Base-by-base conservation (phyloP, 2,888 invertebrate genomes). In the Protophormia terraenovae region DNA sequence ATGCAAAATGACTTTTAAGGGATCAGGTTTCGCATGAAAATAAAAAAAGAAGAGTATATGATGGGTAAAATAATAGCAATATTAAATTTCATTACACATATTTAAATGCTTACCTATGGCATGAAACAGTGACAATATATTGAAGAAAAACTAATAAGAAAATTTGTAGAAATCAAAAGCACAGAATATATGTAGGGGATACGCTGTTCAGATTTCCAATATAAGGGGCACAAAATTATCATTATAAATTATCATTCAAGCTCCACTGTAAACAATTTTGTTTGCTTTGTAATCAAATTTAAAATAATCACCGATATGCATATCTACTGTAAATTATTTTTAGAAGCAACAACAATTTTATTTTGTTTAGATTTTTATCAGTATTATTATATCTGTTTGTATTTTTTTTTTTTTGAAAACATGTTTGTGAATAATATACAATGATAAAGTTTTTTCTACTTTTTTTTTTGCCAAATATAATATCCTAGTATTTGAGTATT, bases 51-150 rank as follows among this genome's bases (percentile, higher is more conserved):
- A 50, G 1, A 27, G 62, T 47, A 38, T 7, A 47, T 67, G 38
- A 14, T 35, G 12, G 8, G 10, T n/a, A 60, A 45, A 32, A 14
- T 67, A 73, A 79, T 41, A 58, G 71, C 55, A 10, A 29, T 64
- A 80, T 71, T 41, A 84, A 64, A 50, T 79, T 71, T 53, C 71
- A 71, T 64, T 76, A 38, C 35, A 75, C 45, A 50, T 53, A 62
- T 53, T 35, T 45, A 58, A 45, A 19, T 32, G 38, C 16, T 32
- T 2, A 12, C 1, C n/a, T 47, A 16, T 64, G 10, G 27, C 27
- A 29, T 24, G 14, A 1, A 45, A 45, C 27, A 4, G 14, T 29
- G 45, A 22, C 0, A 19, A 38, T 1, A 27, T 19, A 16, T 29
- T 16, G 12, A 12, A 10, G 16, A 35, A 50, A 35, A 14, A 16